phyloP scores from a whole-genome alignment of 2,888 invertebrate species.

The Pemphredon lugubris region DNA sequence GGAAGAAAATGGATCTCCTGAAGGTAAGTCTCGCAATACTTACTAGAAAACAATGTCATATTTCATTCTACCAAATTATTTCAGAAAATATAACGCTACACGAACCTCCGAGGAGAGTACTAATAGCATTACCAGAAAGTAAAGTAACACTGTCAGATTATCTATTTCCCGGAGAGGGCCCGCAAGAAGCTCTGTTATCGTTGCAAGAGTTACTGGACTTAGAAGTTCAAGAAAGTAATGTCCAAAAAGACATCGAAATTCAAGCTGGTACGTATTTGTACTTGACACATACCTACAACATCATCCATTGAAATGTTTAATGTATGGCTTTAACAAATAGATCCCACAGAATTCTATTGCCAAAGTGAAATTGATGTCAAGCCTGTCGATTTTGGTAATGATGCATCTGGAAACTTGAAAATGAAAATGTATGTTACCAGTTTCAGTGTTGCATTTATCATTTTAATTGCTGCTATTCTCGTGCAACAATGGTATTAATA shows the following conservation, averaged over 20 bases:
- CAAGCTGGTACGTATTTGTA: slow-evolving; percentile 85
- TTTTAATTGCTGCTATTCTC: slow-evolving; percentile 85
- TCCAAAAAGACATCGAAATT: slow-evolving; percentile 89
- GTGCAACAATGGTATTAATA: slow-evolving; percentile 81
- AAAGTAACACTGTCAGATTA: slow-evolving; percentile 92
- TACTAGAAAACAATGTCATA: not conserved
- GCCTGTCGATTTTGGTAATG: slow-evolving; percentile 82
- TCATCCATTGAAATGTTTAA: not conserved
- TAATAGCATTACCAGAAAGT: slow-evolving; percentile 86
- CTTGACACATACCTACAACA: no score
- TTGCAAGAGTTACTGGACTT: slow-evolving; percentile 92
- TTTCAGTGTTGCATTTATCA: slow-evolving; percentile 85
- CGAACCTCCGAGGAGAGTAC: slow-evolving; percentile 93
- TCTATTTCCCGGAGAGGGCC: slow-evolving; percentile 94
- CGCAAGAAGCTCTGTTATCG: slow-evolving; percentile 90
- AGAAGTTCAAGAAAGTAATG: slow-evolving; percentile 86
- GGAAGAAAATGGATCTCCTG: slow-evolving; percentile 87
- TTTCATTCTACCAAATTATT: slow-evolving; percentile 4
- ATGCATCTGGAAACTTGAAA: slow-evolving; percentile 84
- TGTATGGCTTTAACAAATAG: slow-evolving; percentile 60
- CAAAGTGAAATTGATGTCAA: slow-evolving; percentile 80
- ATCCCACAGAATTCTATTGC: slow-evolving; percentile 80
- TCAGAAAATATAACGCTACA: slow-evolving; percentile 90
- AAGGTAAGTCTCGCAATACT: slow-evolving; percentile 84
- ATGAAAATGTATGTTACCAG: slow-evolving; percentile 84